Percentiles rank a stretch among this genome's conserved stretches.
Conservation (phyloP, 2,113 vertebrate genomes). For the Mormyrus iriodes region DNA sequence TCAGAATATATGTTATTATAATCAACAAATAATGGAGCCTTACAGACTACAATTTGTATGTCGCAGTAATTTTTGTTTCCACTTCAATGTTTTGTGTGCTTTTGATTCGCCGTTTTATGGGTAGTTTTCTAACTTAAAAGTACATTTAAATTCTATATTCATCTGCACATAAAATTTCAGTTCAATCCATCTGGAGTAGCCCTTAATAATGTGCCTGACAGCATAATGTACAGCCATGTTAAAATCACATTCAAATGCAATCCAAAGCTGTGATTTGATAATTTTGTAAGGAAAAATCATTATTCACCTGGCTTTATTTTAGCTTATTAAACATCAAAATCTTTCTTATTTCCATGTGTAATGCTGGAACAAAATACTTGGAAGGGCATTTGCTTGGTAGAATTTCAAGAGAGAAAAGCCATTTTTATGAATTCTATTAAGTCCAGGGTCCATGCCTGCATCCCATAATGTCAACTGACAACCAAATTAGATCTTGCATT, state of each 20-base stretch:
- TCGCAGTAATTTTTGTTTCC: background rate
- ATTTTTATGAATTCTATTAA: background rate
- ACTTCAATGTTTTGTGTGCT: background rate
- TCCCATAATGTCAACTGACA: background rate
- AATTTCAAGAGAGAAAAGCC: background rate
- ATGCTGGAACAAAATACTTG: background rate
- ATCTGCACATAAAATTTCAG: background rate
- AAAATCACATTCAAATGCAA: slow-evolving; percentile 8
- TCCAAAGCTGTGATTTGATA: background rate
- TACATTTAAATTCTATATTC: background rate
- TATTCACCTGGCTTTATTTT: slow-evolving; percentile 3
- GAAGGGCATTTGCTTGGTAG: background rate
- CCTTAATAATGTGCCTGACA: background rate
- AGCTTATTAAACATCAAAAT: slow-evolving; percentile 7
- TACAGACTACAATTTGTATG: background rate
- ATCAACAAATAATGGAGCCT: background rate
- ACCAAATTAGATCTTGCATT: background rate
- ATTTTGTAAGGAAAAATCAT: background rate
- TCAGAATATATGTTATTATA: background rate
- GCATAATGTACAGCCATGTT: background rate
- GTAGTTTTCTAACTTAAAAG: background rate
- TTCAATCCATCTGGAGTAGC: background rate
- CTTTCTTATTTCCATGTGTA: background rate
- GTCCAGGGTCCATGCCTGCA: background rate
- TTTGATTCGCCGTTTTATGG: background rate